A percentile compares a stretch with the other conserved stretches of the same genome.
Evolutionary conservation across 2,113 vertebrate genomes (phyloP).

Genomic region (Aspidoscelis tigris): DNA sequence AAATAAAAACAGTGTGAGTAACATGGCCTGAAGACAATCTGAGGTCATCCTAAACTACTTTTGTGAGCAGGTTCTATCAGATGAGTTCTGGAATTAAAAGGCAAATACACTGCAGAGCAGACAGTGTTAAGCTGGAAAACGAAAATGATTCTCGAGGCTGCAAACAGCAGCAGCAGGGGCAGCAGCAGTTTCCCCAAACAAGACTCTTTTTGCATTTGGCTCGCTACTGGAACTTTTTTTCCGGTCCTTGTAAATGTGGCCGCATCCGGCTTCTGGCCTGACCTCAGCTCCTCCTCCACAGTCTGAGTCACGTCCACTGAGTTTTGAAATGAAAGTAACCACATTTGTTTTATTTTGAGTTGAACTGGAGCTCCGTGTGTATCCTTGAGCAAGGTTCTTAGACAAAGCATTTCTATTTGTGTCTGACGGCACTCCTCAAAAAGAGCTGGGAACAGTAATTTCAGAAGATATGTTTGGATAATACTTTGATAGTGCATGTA

Average conservation of each 20-base stretch:
- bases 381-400: not conserved
- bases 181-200: not conserved
- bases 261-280: slow-evolving; percentile 5
- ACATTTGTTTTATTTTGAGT: not conserved
- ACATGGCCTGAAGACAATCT: no score
- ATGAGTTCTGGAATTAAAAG: not conserved
- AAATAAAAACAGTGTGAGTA: no score
- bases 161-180: not conserved
- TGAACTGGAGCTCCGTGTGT: not conserved
- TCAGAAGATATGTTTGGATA: not conserved
- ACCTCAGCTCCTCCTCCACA: slow-evolving; percentile 2
- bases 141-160: not conserved
- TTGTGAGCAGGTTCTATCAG: not conserved
- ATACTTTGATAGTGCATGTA: not conserved
- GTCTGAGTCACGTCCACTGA: slow-evolving; percentile 11
- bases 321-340: not conserved
- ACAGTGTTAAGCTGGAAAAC: not conserved
- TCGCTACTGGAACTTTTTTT: not conserved
- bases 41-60: not conserved
- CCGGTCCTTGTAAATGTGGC: not conserved
- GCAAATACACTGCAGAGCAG: not conserved
- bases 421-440: not conserved
- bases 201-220: not conserved
- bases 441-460: not conserved
- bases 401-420: not conserved